Base-by-base conservation (phyloP, 2,888 invertebrate genomes). In the Ecdyonurus torrentis region DNA sequence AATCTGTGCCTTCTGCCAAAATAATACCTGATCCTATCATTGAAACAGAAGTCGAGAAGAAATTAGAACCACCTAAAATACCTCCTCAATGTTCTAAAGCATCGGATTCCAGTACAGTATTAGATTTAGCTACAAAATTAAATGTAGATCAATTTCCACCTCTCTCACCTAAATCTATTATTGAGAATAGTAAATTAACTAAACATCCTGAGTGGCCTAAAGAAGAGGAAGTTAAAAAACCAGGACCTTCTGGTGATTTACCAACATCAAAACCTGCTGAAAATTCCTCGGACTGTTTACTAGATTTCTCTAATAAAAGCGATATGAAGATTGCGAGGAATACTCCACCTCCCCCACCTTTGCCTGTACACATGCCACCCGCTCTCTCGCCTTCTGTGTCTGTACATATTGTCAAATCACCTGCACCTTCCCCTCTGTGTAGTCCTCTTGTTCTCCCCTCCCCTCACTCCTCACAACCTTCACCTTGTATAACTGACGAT, bases 401-500 rank as follows among this genome's bases (percentile, higher is more conserved):
- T 63, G 80, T 89, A 68, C 87, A 86, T 72, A 83, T 89, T 66
- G 85, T 89, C 58, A 87, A 88, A 72, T 86, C 87, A 63, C 87
- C 87, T 1, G 86, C 85, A 18, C 85, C 86, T 0, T 76, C 70
- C 60, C 85, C 58, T 10, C 65, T 70, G 2, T 65, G 70, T 37
- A 70, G 70, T 61, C 70, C 70, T 20, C 77, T 83, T 53, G 75
- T 81, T 55, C 82, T 83, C 60, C 83, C 85, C 2, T 86, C 87
- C 3, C 81, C 82, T 1, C 81, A 79, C 68, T 81, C 87, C 24
- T 70, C 71, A 24, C 71, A 71, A 63, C 87, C 89, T 3, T 73
- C 75, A 1, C 88, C 89, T 20, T 86, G 87, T 69, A 87, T 89
- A 69, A 89, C 91, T 59, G 92, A 92, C 71, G 92, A 93, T 73